A percentile compares a stretch with the other conserved stretches of the same genome.
These are phyloP conservation scores for Patella pellucida DNA, from an alignment of 2,888 invertebrate genomes.

Conservation along the genomic window DNA sequence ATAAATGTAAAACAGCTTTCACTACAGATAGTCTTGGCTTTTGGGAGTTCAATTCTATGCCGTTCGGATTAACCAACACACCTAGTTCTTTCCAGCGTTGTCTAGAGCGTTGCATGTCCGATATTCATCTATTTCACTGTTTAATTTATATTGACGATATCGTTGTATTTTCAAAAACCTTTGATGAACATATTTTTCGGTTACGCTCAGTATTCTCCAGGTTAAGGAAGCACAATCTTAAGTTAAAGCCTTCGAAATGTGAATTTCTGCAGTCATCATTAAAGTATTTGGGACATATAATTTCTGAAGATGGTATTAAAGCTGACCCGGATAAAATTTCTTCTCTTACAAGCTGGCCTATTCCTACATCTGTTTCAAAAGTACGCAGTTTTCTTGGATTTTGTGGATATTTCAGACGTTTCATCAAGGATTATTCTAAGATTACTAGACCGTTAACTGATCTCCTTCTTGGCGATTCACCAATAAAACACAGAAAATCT, in stretches of 20 bases:
- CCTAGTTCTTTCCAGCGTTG: slow-evolving; percentile 35
- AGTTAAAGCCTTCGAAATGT: slow-evolving; percentile 40
- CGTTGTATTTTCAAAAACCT: slow-evolving; percentile 31
- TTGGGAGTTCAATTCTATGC: slow-evolving; percentile 27
- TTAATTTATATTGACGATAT: slow-evolving; percentile 47
- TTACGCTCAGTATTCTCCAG: slow-evolving; percentile 32
- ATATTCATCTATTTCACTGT: no score
- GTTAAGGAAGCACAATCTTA: slow-evolving; percentile 32
- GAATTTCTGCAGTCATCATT: slow-evolving; percentile 32
- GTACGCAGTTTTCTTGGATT: no score
- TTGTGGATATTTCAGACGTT: no score
- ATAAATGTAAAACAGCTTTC: slow-evolving; percentile 36
- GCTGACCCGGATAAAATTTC: slow-evolving; percentile 31
- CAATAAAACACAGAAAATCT: no score
- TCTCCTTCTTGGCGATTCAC: no score
- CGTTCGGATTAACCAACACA: slow-evolving; percentile 37
- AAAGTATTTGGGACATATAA: slow-evolving; percentile 36
- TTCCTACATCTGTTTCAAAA: no score
- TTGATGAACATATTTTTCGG: slow-evolving; percentile 35
- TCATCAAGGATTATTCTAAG: no score
- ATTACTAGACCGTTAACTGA: no score
- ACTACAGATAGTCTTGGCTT: slow-evolving; percentile 32
- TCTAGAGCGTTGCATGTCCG: slow-evolving; percentile 32
- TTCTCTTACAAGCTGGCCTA: slow-evolving; percentile 19
- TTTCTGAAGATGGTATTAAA: slow-evolving; percentile 33